Evolutionary conservation across 2,113 vertebrate genomes (phyloP).

Genomic region (Lasiurus cinereus): DNA sequence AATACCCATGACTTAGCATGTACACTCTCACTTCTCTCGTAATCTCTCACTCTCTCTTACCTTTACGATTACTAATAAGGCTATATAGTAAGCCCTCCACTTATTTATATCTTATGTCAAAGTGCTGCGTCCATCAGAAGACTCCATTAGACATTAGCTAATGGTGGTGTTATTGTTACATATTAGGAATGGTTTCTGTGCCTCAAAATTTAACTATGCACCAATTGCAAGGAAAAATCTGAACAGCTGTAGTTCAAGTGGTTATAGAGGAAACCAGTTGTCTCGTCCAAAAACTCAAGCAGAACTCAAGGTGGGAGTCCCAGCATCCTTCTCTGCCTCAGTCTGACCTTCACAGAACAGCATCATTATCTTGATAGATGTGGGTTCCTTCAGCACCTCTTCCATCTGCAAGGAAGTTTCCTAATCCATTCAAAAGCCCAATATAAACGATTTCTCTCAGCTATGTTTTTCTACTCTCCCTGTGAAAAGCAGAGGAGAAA

Average conservation of each 20-base stretch:
- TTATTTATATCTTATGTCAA: background rate
- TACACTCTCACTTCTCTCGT: background rate
- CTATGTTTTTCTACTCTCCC: background rate
- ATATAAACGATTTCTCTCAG: background rate
- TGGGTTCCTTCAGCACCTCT: background rate
- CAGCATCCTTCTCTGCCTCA: background rate
- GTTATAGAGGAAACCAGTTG: background rate
- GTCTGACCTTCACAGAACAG: background rate
- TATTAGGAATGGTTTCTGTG: background rate
- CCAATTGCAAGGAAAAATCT: background rate
- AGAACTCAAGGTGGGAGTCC: background rate
- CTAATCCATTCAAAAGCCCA: conserved; percentile 8
- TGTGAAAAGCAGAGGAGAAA: background rate
- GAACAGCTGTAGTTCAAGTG: background rate
- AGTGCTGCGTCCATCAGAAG: background rate
- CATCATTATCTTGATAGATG: background rate
- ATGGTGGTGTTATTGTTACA: background rate
- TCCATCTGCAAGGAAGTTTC: background rate
- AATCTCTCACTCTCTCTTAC: background rate
- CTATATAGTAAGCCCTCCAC: background rate
- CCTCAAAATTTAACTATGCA: background rate
- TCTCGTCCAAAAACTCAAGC: background rate
- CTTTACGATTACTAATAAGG: conserved; percentile 30
- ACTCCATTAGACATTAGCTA: background rate
- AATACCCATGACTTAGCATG: background rate